These are phyloP conservation scores for Popillia japonica DNA, from an alignment of 1,140 invertebrate species.

Conservation along the genomic window DNA sequence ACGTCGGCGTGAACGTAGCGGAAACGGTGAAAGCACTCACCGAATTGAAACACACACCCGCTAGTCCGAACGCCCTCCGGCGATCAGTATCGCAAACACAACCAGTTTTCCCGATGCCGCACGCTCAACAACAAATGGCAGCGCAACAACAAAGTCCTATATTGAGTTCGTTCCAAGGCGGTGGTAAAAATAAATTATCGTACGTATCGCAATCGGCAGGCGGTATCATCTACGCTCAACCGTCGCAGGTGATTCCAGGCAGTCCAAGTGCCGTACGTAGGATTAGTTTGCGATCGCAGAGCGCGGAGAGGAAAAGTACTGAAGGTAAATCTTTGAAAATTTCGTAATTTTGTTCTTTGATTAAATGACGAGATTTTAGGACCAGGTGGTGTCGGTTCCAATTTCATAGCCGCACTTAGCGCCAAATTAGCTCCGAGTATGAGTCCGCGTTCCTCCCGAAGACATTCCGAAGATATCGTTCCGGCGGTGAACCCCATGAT, in stretches of 20 bases:
- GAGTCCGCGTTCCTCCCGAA: conserved; percentile 63
- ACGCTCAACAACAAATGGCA: conserved; percentile 51
- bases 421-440: conserved; percentile 72
- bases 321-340: conserved; percentile 59
- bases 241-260: conserved; percentile 62
- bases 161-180: conserved; percentile 64
- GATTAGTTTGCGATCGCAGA: conserved; percentile 63
- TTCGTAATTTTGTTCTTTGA: background rate
- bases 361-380: conserved; percentile 48
- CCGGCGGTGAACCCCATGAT: conserved; percentile 53
- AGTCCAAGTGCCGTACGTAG: conserved; percentile 62
- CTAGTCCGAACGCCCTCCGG: conserved; percentile 80
- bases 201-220: conserved; percentile 56
- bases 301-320: conserved; percentile 64
- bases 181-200: conserved; percentile 59
- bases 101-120: conserved; percentile 48
- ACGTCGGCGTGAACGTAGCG: conserved; percentile 72
- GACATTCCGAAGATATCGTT: conserved; percentile 57
- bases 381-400: conserved; percentile 66
- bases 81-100: conserved; percentile 61
- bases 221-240: conserved; percentile 64
- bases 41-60: conserved; percentile 84
- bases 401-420: conserved; percentile 76
- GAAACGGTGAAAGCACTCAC: conserved; percentile 87
- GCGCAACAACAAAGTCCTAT: conserved; percentile 56